Percentiles rank a stretch among this genome's conserved stretches.
phyloP scores from a whole-genome alignment of 2,888 invertebrate species.

The Acanthosepion lycidas region DNA sequence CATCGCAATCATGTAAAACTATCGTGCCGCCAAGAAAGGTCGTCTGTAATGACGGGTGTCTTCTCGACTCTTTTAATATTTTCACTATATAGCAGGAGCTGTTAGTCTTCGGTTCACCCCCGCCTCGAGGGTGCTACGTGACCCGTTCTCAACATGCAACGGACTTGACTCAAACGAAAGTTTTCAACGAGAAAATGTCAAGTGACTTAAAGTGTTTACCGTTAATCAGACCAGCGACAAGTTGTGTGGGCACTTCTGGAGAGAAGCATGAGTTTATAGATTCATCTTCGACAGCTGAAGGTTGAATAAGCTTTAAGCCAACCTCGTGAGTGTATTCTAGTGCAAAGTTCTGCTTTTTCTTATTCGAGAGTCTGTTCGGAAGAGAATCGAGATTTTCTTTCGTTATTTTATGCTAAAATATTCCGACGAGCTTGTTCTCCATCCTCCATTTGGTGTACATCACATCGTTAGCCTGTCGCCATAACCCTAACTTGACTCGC shows the following conservation, averaged over 20 bases:
- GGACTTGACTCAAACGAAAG: constrained; percentile 17
- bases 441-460: no score
- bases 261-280: neutral
- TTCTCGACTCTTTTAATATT: neutral
- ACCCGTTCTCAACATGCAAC: neutral
- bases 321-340: no score
- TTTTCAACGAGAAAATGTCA: constrained; percentile 33
- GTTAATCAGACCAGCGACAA: constrained; percentile 1
- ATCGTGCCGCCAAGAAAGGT: neutral
- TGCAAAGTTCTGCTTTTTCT: no score
- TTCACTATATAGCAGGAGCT: neutral
- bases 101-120: neutral
- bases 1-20: neutral
- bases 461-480: no score
- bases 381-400: no score
- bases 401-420: no score
- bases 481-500: no score
- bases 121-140: constrained; percentile 11
- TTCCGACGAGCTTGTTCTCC: no score
- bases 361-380: no score
- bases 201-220: neutral
- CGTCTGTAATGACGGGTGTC: neutral
- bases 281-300: no score
- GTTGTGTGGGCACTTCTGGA: neutral
- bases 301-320: no score